Evolutionary conservation across 35 echinoderm and acorn worm genomes (phyloP).

Genomic region (Apostichopus parvimensis): DNA sequence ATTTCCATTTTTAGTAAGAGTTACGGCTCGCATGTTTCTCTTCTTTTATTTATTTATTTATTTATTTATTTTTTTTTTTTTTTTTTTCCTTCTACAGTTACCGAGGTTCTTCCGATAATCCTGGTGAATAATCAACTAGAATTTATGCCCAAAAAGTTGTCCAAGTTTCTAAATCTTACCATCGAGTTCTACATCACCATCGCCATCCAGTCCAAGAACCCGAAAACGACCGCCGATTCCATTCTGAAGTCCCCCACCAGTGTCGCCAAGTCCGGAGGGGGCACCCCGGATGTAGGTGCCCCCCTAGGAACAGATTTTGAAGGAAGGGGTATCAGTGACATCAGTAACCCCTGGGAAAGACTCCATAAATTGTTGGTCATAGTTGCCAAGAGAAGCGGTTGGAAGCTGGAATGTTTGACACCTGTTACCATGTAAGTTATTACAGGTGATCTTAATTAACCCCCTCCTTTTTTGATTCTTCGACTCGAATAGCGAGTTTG

Average conservation of each 20-base stretch:
- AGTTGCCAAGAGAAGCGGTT: slow-evolving; percentile 57
- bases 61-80: no score
- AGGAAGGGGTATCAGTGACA: slow-evolving; percentile 5
- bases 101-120: slow-evolving; percentile 72
- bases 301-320: not conserved
- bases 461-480: no score
- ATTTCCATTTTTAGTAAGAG: no score
- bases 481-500: no score
- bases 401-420: slow-evolving; percentile 59
- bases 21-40: no score
- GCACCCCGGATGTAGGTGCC: not conserved
- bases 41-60: no score
- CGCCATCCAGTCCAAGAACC: slow-evolving; percentile 53
- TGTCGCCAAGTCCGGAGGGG: not conserved
- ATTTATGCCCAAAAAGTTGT: slow-evolving; percentile 59
- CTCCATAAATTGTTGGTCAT: slow-evolving; percentile 38
- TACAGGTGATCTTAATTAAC: not conserved
- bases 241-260: slow-evolving; percentile 41
- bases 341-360: slow-evolving; percentile 60
- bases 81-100: slow-evolving; percentile 40
- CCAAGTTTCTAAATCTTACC: slow-evolving; percentile 71
- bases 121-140: slow-evolving; percentile 56
- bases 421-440: slow-evolving; percentile 37
- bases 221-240: not conserved
- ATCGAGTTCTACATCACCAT: slow-evolving; percentile 77